Evolutionary conservation across 2,113 vertebrate genomes (phyloP), one percentile per base, ranked within the genome.

Genomic region (Aegithalos caudatus): DNA sequence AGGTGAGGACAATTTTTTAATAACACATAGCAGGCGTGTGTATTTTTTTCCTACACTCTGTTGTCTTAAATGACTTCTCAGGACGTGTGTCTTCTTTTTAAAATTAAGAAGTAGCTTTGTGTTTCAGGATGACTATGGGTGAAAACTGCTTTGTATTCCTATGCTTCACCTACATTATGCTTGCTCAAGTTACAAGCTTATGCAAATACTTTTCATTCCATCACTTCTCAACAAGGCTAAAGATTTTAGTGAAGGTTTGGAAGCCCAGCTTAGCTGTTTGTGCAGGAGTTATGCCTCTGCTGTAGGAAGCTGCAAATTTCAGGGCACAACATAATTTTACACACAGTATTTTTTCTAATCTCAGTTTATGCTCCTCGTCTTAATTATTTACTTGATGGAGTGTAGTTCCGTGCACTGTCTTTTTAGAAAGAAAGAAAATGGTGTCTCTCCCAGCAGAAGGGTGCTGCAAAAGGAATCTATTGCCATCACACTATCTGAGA

Each of bases 141-240:
- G 84, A 14, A 69, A 80, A 83, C 54, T 48, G 54, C 62, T 96
- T 97, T 90, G 60, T 82, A 62, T 97, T 95, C 73, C 71, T 51
- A 17, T 35, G 70, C 66, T 85, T 76, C 62, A 37, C 78, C 69
- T 81, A 7, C 64, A 5, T 73, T 61, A n/a, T 29, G 14, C 86
- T 81, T 33, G 61, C 74, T 92, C 58, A 89, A 87, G 83, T 91
- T 92, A 81, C 67, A 54, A n/a, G 81, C 61, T 95, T 85, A 85
- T 89, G 92, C 83, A 94, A 92, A 94, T 92, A 86, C 77, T 89
- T 85, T 76, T 84, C 72, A 48, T 88, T 83, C 84, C 8, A 2
- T 84, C 85, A 56, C 76, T 91, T 29, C 61, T 84, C 56, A 24
- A 25, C 25, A 28, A 81, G 44, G 48, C 67, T 92, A 33, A 86